Percentiles rank a stretch among this genome's conserved stretches.
Evolutionary conservation across 2,797 vertebrate species (phyloP).

Genomic region (Alcedo atthis): DNA sequence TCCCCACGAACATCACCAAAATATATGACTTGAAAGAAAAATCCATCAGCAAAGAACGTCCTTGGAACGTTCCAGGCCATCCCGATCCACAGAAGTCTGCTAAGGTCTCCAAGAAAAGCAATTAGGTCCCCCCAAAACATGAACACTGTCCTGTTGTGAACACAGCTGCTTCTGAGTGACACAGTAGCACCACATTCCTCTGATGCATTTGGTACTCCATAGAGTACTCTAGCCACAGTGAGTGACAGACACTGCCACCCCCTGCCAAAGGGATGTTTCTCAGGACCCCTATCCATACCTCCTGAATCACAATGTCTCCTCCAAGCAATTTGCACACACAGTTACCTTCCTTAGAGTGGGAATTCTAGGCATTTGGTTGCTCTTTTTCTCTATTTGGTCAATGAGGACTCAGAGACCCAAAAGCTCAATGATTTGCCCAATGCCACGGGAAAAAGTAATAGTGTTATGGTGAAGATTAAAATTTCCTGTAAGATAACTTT

Average conservation of each 20-base stretch:
- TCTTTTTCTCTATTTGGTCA: neutral
- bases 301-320: neutral
- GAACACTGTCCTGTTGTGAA: neutral
- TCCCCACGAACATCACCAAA: neutral
- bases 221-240: too few species aligned
- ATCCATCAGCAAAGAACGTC: neutral
- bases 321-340: neutral
- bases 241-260: neutral
- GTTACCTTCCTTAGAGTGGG: neutral
- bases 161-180: neutral
- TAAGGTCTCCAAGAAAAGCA: neutral
- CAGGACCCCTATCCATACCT: neutral
- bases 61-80: neutral
- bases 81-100: neutral
- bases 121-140: fast-evolving
- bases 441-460: neutral
- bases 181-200: fast-evolving
- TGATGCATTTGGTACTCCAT: neutral
- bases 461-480: neutral
- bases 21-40: neutral
- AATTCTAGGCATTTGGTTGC: fast-evolving
- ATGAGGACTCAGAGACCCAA: neutral
- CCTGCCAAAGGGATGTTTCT: fast-evolving
- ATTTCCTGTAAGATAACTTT: neutral
- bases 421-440: neutral